These are phyloP conservation scores for Camponotus vicinus DNA, from an alignment of 1,140 invertebrate species.

Conservation along the genomic window DNA sequence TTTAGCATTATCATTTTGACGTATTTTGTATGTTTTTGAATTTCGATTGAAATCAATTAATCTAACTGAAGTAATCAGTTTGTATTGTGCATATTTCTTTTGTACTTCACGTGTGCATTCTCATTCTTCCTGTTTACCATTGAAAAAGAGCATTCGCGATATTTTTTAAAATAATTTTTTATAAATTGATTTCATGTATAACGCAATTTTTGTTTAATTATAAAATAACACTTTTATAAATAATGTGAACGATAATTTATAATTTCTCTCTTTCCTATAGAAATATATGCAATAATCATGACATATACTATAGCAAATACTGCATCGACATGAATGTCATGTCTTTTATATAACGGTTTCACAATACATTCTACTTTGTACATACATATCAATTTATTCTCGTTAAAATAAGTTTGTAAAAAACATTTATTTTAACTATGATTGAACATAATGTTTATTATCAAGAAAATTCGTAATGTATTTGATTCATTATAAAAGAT, in stretches of 20 bases:
- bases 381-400: slow-evolving; percentile 56
- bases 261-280: background rate
- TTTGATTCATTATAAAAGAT: background rate
- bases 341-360: slow-evolving; percentile 73
- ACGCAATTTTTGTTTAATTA: slow-evolving; percentile 13
- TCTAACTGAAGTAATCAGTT: background rate
- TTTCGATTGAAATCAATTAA: background rate
- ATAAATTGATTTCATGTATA: background rate
- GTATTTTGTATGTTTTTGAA: background rate
- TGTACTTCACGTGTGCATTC: slow-evolving; percentile 33
- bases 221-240: background rate
- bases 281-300: slow-evolving; percentile 14
- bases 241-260: slow-evolving; percentile 7
- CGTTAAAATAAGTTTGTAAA: slow-evolving; percentile 6
- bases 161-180: background rate
- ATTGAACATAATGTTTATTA: background rate
- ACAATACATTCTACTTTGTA: slow-evolving; percentile 33
- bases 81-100: slow-evolving; percentile 12
- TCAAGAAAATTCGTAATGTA: background rate
- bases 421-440: background rate
- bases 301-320: slow-evolving; percentile 20
- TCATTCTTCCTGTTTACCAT: slow-evolving; percentile 22
- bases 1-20: slow-evolving; percentile 87
- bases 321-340: slow-evolving; percentile 63
- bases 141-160: background rate